These are phyloP conservation scores for Smutsia gigantea DNA, from an alignment of 2,797 vertebrate species.

Conservation along the genomic window DNA sequence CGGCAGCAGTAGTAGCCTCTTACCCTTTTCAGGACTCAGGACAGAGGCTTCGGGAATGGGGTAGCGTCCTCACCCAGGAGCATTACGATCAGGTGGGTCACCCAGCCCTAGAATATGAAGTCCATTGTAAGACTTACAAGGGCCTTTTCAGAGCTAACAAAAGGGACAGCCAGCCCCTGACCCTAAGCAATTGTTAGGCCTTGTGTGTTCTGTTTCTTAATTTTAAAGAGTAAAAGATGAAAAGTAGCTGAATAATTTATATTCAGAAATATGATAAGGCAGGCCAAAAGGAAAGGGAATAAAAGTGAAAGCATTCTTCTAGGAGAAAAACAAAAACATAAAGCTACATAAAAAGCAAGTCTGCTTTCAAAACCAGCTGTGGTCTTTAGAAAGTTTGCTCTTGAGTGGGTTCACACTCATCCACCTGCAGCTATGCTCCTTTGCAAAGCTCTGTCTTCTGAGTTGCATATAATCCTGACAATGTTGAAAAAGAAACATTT, in stretches of 20 bases:
- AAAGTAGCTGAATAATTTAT: slow-evolving; percentile 62
- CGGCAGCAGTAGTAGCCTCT: background rate
- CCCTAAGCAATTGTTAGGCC: background rate
- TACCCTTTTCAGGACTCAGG: background rate
- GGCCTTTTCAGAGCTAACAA: background rate
- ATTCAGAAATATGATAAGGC: slow-evolving; percentile 24
- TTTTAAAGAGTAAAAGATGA: slow-evolving; percentile 38
- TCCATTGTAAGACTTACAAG: background rate
- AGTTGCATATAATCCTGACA: background rate
- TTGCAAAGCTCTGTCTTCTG: background rate
- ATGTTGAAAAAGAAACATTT: background rate
- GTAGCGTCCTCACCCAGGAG: background rate
- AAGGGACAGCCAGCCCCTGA: background rate
- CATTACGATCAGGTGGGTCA: background rate
- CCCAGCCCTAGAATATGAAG: background rate
- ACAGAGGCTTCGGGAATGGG: background rate
- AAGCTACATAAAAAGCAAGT: background rate
- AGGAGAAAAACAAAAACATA: background rate
- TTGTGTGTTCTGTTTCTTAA: background rate
- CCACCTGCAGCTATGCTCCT: background rate
- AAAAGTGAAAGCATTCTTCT: background rate
- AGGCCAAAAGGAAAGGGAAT: slow-evolving; percentile 29
- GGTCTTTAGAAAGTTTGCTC: background rate
- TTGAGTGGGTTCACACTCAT: background rate
- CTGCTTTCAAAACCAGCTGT: background rate